phyloP scores from a whole-genome alignment of 2,113 vertebrate species.

The Terrapene triunguis region DNA sequence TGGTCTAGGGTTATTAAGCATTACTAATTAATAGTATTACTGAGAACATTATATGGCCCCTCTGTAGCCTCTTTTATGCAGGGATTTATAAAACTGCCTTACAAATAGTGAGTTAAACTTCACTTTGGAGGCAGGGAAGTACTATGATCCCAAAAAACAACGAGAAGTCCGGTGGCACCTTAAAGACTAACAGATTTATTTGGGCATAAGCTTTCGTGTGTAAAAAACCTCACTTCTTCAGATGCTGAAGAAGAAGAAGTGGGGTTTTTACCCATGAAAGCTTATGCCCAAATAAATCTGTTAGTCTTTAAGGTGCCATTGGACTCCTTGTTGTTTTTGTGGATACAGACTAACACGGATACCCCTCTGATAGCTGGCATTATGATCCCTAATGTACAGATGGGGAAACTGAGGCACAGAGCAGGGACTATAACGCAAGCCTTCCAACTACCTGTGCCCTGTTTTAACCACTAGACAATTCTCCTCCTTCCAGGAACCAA shows the following conservation, averaged over 20 bases:
- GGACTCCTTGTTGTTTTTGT: too few relatives aligned
- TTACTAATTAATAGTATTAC: background rate
- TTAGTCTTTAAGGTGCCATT: too few relatives aligned
- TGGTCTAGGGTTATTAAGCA: background rate
- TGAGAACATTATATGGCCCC: background rate
- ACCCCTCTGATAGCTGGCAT: too few relatives aligned
- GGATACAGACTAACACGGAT: too few relatives aligned
- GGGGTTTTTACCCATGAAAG: too few relatives aligned
- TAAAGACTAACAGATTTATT: too few relatives aligned
- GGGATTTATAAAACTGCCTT: background rate
- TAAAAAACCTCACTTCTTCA: too few relatives aligned
- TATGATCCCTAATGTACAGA: background rate
- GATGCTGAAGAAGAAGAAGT: too few relatives aligned
- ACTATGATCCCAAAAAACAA: too few relatives aligned
- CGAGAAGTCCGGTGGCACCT: too few relatives aligned
- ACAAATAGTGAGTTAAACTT: fast-evolving
- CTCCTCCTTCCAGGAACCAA: background rate
- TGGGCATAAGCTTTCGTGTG: too few relatives aligned
- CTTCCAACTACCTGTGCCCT: background rate
- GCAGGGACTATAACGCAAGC: fast-evolving
- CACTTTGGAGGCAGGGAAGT: background rate
- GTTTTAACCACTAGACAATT: background rate
- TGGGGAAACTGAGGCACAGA: background rate
- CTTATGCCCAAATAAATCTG: too few relatives aligned
- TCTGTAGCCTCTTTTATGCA: background rate